phyloP scores from a whole-genome alignment of 2,888 invertebrate species.

The Maniola hyperantus region DNA sequence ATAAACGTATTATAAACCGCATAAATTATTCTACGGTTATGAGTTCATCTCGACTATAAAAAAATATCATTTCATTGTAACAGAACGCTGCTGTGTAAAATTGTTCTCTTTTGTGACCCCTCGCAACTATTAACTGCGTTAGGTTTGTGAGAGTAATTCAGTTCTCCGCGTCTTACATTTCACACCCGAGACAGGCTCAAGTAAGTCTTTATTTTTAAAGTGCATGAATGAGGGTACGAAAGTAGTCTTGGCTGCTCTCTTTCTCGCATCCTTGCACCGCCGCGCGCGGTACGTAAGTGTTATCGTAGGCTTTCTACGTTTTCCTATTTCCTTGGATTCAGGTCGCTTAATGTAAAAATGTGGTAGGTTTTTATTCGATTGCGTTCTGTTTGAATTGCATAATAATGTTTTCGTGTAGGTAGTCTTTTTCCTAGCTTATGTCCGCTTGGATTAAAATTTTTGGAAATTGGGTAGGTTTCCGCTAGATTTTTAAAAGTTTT shows the following conservation, averaged over 20 bases:
- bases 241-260: conserved; percentile 32
- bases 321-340: conserved; percentile 23
- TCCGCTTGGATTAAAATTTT: not conserved
- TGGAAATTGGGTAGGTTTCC: no score
- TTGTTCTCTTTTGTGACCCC: conserved; percentile 13
- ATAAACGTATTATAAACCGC: no score
- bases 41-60: no score
- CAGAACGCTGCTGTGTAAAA: conserved; percentile 3
- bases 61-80: not conserved
- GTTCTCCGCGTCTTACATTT: conserved; percentile 29
- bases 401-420: not conserved
- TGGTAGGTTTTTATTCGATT: conserved; percentile 14
- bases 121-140: conserved; percentile 5
- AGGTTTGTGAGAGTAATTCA: conserved; percentile 27
- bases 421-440: not conserved
- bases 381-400: not conserved
- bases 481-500: no score
- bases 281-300: conserved; percentile 22
- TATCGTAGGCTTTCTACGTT: conserved; percentile 33
- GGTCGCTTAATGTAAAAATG: conserved; percentile 20
- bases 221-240: conserved; percentile 30
- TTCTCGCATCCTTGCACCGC: conserved; percentile 31
- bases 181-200: conserved; percentile 36
- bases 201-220: conserved; percentile 40
- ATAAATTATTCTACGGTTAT: no score